phyloP scores from a whole-genome alignment of 2,888 invertebrate species.

The Villa cingulata region DNA sequence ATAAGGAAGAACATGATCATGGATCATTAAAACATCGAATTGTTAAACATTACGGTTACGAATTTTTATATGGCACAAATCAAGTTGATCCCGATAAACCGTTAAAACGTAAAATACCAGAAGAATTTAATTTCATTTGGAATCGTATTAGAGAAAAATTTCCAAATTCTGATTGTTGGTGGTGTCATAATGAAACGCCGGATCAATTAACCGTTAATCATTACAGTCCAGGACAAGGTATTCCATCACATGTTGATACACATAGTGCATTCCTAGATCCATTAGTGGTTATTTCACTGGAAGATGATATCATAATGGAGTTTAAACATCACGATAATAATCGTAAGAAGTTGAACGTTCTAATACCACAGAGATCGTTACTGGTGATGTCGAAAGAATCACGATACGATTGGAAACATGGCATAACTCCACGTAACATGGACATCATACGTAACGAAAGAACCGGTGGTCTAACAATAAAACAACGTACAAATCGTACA shows the following conservation, averaged over 20 bases:
- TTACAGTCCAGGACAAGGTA: constrained; percentile 79
- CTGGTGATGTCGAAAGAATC: constrained; percentile 68
- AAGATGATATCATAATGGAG: constrained; percentile 76
- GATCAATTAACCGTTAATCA: constrained; percentile 78
- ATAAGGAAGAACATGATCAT: constrained; percentile 3
- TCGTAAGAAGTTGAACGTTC: constrained; percentile 41
- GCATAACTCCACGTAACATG: constrained; percentile 69
- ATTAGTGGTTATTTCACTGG: constrained; percentile 75
- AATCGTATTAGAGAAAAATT: constrained; percentile 34
- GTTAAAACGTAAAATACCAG: constrained; percentile 53
- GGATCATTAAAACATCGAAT: constrained; percentile 60
- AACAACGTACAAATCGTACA: constrained; percentile 45
- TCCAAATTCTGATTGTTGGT: constrained; percentile 31
- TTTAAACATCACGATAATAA: constrained; percentile 54
- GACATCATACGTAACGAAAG: constrained; percentile 49
- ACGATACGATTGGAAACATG: constrained; percentile 75
- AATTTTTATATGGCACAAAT: constrained; percentile 78
- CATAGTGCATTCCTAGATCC: constrained; percentile 87
- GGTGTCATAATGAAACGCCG: constrained; percentile 42
- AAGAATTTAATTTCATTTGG: constrained; percentile 53
- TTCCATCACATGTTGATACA: constrained; percentile 90
- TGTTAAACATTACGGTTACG: constrained; percentile 85
- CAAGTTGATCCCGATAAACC: constrained; percentile 63
- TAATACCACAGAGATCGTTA: constrained; percentile 57
- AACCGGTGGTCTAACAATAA: constrained; percentile 42